phyloP scores from a whole-genome alignment of 2,888 invertebrate genomes.

The Sylvicola fuscatus region DNA sequence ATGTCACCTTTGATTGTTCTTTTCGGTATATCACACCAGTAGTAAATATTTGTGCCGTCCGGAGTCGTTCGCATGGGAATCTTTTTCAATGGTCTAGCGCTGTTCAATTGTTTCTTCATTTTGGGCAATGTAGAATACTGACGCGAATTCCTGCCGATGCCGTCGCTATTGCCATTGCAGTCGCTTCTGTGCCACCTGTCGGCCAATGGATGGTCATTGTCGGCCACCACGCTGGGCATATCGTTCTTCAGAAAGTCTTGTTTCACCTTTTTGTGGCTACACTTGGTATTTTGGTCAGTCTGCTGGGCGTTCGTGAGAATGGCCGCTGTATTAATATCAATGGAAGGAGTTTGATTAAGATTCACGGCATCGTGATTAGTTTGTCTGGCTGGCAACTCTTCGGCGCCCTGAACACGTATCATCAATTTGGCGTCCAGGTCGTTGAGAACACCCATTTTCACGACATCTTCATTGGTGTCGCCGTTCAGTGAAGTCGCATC shows the following conservation, averaged over 20 bases:
- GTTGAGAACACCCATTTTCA: constrained; percentile 29
- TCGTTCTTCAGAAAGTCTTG: no score
- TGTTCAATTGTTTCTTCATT: constrained; percentile 15
- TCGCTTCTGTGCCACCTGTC: no score
- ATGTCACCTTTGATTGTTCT: constrained; percentile 30
- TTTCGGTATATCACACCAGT: constrained; percentile 66
- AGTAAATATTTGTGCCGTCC: constrained; percentile 68
- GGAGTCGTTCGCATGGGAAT: constrained; percentile 60
- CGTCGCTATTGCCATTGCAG: no score
- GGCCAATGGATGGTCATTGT: no score
- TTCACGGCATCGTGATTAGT: not conserved
- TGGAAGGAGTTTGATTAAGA: not conserved
- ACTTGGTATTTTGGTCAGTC: not conserved
- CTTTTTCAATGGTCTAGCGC: constrained; percentile 21
- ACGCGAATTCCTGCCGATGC: not conserved
- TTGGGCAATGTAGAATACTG: constrained; percentile 15
- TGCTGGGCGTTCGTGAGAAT: no score
- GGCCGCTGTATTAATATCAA: not conserved
- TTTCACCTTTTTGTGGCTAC: not conserved
- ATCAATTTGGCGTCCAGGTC: constrained; percentile 25
- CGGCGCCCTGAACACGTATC: constrained; percentile 42
- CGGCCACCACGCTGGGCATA: no score
- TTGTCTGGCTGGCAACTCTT: constrained; percentile 39
- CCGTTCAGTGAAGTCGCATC: constrained; percentile 28
- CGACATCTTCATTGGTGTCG: constrained; percentile 13